Percentiles rank a stretch among this genome's conserved stretches.
Conservation (phyloP, 2,797 vertebrate species). For the Tamandua tetradactyla region DNA sequence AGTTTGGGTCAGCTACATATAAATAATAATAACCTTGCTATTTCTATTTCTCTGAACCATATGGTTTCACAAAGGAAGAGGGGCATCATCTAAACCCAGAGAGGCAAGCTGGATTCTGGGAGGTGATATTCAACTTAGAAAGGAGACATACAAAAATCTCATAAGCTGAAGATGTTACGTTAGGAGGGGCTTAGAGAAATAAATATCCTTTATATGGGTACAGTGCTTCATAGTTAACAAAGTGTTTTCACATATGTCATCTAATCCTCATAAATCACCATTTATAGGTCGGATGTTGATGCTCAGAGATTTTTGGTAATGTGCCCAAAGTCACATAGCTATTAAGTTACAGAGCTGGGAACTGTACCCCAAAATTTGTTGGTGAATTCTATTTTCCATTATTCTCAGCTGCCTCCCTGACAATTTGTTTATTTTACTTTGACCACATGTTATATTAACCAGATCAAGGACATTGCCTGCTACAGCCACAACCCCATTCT, state of each 20-base stretch:
- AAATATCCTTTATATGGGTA: neutral
- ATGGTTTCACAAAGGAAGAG: neutral
- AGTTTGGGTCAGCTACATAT: neutral
- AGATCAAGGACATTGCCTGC: neutral
- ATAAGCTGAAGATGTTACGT: neutral
- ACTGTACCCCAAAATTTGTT: neutral
- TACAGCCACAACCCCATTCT: neutral
- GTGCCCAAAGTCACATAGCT: too few relatives aligned
- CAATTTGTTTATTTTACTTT: neutral
- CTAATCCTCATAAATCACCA: neutral
- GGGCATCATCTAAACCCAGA: neutral
- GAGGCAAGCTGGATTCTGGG: neutral
- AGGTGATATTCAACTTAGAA: neutral
- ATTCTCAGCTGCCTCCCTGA: neutral
- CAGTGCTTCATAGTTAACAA: neutral
- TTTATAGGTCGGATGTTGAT: neutral
- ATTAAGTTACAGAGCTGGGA: conserved; percentile 34
- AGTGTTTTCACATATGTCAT: neutral
- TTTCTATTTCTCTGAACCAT: neutral
- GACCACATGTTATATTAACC: neutral
- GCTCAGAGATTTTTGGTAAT: neutral
- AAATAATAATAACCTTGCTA: neutral
- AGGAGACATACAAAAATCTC: neutral
- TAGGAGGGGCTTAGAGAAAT: neutral
- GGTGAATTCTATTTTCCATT: neutral